Evolutionary conservation across 2,797 vertebrate genomes (phyloP), one percentile per base, ranked within the genome.

Genomic region (Amniataba percoides): DNA sequence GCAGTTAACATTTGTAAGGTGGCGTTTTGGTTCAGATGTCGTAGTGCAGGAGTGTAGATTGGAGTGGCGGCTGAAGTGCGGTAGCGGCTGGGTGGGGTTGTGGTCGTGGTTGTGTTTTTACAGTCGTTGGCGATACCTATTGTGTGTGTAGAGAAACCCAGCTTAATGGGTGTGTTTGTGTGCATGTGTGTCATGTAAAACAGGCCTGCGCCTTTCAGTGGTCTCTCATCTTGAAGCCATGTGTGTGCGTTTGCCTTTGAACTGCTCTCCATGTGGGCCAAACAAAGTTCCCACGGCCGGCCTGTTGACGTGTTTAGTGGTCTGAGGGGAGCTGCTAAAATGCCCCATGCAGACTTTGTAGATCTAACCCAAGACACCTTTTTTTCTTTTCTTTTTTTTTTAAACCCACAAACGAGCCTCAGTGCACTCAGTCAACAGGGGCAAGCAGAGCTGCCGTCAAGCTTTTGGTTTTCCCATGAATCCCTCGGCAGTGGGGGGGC

Each of bases 391-490:
- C 78, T 74, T 59, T 68, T 89, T 71, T 81, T 59, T 81, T 80
- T 74, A 55, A 64, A 73, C 79, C 74, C 71, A n/a, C 15, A 59
- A 79, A 84, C 72, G 75, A 78, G 85, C 82, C 39, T 78, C 72
- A 43, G 57, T 53, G 78, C 80, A 21, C 76, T 83, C 81, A 84
- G 83, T 94, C 90, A 84, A 89, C 88, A 90, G 61, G 57, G 61
- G 16, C 63, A 72, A 53, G 72, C 74, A 65, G 71, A 64, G 83
- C 49, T 2, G 48, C 63, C 27, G 56, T 85, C 83, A 84, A 64
- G 88, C 87, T 83, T 87, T 80, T 79, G 87, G 77, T 83, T 93
- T 93, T 93, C 93, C 89, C 92, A 92, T 89, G 85, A 89, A 91
- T 88, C 81, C 69, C 88, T 75, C 25, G 59, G 74, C 78, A 72